These are phyloP conservation scores for Garrulus glandarius DNA, from an alignment of 2,797 vertebrate species.

Conservation along the genomic window DNA sequence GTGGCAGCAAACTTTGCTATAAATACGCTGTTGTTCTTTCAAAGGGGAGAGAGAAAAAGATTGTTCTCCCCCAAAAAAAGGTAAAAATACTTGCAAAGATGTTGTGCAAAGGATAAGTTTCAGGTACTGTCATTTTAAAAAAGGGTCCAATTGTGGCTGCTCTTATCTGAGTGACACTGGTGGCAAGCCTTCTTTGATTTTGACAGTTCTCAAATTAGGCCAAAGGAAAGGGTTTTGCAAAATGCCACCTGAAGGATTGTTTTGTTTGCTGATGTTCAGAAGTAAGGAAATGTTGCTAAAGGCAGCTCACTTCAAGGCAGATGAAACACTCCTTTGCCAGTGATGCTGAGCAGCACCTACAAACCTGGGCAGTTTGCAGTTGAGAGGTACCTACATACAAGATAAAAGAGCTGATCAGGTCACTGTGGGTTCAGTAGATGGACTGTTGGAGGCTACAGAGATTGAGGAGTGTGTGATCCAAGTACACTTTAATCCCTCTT, in stretches of 20 bases:
- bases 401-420: neutral
- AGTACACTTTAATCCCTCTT: neutral
- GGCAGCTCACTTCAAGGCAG: neutral
- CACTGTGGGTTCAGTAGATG: neutral
- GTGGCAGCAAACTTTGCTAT: neutral
- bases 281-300: neutral
- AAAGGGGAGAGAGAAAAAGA: neutral
- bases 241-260: neutral
- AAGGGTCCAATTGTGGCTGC: neutral
- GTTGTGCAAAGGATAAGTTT: neutral
- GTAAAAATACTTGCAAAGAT: neutral
- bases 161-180: neutral
- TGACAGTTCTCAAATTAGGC: neutral
- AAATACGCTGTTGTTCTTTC: neutral
- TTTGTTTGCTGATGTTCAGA: neutral
- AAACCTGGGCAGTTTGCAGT: neutral
- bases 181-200: neutral
- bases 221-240: neutral
- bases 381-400: fast-evolving
- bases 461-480: neutral
- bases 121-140: neutral
- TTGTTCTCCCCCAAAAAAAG: neutral
- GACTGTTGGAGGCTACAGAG: neutral
- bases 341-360: neutral
- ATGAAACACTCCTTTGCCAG: neutral